Conservation (phyloP, 2,113 vertebrate genomes). For the Haliaeetus leucogaster region DNA sequence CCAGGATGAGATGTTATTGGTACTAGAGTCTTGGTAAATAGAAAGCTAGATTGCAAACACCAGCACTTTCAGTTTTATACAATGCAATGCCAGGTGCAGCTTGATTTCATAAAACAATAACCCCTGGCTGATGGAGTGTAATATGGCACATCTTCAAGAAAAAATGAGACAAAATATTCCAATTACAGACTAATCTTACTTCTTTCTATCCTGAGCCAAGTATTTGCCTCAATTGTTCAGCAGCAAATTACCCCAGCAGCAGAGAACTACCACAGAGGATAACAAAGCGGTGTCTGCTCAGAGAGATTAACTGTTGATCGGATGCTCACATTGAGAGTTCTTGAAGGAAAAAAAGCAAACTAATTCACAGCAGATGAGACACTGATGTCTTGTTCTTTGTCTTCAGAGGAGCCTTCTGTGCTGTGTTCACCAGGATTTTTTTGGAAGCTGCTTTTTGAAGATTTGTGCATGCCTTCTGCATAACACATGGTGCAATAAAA, state of each 20-base stretch:
- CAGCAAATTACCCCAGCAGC: constrained; percentile 62
- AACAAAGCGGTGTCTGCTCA: not conserved
- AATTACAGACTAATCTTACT: constrained; percentile 67
- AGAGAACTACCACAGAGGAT: not conserved
- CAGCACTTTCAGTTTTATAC: constrained; percentile 5
- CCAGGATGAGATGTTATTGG: not conserved
- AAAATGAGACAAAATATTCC: constrained; percentile 79
- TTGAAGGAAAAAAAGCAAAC: constrained; percentile 9
- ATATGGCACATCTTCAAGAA: constrained; percentile 77
- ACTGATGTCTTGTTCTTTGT: constrained; percentile 47
- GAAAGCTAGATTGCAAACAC: not conserved
- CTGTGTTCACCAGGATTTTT: constrained; percentile 1
- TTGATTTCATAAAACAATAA: constrained; percentile 64
- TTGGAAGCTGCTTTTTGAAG: constrained; percentile 27
- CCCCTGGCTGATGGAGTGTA: constrained; percentile 68
- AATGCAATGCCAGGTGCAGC: constrained; percentile 59
- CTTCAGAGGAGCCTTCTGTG: constrained; percentile 40
- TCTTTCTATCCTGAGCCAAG: constrained; percentile 62
- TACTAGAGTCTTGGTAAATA: not conserved
- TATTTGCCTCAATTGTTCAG: constrained; percentile 69
- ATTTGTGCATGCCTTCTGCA: constrained; percentile 2
- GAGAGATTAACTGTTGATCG: not conserved
- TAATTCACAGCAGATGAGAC: constrained; percentile 50
- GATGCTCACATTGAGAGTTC: not conserved
- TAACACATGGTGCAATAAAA: constrained; percentile 10